Conservation (phyloP, 1,140 invertebrate genomes). For the Drosophila sproati region DNA sequence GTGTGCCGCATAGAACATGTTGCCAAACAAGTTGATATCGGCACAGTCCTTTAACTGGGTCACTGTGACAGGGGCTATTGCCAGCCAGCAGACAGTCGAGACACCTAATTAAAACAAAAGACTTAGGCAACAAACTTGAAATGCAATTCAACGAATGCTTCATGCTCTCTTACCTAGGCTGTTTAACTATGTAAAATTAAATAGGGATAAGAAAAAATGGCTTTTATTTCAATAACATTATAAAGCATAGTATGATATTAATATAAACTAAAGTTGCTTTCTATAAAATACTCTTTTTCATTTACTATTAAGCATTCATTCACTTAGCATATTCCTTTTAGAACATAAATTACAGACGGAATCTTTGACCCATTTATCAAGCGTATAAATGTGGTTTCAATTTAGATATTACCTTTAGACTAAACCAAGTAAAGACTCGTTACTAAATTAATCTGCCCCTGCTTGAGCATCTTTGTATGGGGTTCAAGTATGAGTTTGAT, state of each 20-base stretch:
- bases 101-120: constrained; percentile 64
- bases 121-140: constrained; percentile 56
- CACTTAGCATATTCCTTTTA: neutral
- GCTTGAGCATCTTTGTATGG: constrained; percentile 22
- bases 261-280: too few species aligned
- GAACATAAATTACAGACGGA: neutral
- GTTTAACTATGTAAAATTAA: too few species aligned
- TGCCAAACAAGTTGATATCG: constrained; percentile 69
- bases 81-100: constrained; percentile 14
- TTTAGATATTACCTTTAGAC: neutral
- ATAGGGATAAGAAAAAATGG: too few species aligned
- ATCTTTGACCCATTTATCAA: constrained; percentile 1
- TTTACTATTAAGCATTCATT: neutral
- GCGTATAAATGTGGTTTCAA: neutral
- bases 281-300: neutral
- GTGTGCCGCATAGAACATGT: constrained; percentile 64
- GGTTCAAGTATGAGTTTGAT: constrained; percentile 51
- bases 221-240: too few species aligned
- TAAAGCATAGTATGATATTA: too few species aligned
- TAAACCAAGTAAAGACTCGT: constrained; percentile 1
- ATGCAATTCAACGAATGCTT: neutral
- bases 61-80: constrained; percentile 61
- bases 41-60: constrained; percentile 76
- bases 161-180: neutral
- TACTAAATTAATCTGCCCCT: neutral